phyloP scores from a whole-genome alignment of 2,888 invertebrate species.

The Dermolepida albohirtum region DNA sequence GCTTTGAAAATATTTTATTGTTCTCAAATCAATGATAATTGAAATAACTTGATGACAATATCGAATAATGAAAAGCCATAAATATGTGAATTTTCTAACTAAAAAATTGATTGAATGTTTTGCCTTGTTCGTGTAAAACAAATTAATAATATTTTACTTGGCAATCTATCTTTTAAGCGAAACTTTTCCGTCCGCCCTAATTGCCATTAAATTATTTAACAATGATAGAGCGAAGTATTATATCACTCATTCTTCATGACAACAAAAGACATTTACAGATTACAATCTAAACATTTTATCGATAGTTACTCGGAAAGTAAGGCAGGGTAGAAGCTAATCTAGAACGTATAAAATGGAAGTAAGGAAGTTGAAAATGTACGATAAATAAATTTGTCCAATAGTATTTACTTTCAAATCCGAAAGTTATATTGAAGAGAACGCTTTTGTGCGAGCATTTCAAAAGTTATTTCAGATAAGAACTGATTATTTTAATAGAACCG shows the following conservation, averaged over 20 bases:
- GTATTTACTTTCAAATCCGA: not conserved
- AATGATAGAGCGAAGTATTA: slow-evolving; percentile 26
- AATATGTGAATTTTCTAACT: too few species aligned
- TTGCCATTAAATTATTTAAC: slow-evolving; percentile 25
- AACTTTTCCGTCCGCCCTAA: slow-evolving; percentile 32
- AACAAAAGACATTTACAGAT: slow-evolving; percentile 26
- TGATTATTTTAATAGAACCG: slow-evolving; percentile 35
- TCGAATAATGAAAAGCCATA: too few species aligned
- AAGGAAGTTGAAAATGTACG: not conserved
- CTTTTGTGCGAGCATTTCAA: not conserved
- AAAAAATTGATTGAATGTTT: too few species aligned
- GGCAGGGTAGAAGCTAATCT: not conserved
- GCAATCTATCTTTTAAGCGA: slow-evolving; percentile 27
- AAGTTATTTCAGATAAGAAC: slow-evolving; percentile 6
- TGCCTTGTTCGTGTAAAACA: too few species aligned
- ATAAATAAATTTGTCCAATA: not conserved
- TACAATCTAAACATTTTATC: slow-evolving; percentile 27
- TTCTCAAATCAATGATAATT: too few species aligned
- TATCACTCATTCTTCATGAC: slow-evolving; percentile 17
- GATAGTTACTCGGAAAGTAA: slow-evolving; percentile 16
- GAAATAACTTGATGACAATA: too few species aligned
- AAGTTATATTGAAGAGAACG: slow-evolving; percentile 8
- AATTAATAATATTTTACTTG: too few species aligned
- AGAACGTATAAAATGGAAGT: not conserved
- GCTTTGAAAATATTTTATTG: too few species aligned